Base-by-base conservation (phyloP, 2,888 invertebrate species). In the Sphecodes monilicornis region DNA sequence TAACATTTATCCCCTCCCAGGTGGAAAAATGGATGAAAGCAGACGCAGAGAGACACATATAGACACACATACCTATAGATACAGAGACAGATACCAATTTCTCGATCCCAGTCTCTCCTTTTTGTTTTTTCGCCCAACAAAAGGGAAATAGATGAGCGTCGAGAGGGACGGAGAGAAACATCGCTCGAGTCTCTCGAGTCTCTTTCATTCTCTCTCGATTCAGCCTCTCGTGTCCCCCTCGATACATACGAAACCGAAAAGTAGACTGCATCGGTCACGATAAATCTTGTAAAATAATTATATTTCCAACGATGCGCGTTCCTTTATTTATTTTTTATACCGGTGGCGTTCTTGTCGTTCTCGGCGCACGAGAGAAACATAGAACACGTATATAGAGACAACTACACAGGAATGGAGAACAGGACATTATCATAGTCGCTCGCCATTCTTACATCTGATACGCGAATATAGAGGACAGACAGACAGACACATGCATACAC, bases 281-380 rank as follows among this genome's bases (percentile, higher is more conserved):
- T 89, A 87, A 88, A 87, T 86, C 76, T 88, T 90, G 85, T 87
- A 90, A 76, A 86, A 84, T 86, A 89, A 29, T 60, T 86, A 88
- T 3, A 66, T 66, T 54, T 83, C 73, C 46, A 76, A 88, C 82
- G 73, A 84, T 78, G 84, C 87, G 87, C 86, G 86, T 84, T 86
- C 78, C 77, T 85, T 85, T 85, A 84, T 87, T 84, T 87, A 86
- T 86, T 85, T 80, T 75, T 36, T 70, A 36, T 70, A 32, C 70
- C 73, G 78, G 68, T 76, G 80, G 69, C 73, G 80, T 81, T 86
- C 1, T 75, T 76, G 46, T 85, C 80, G 72, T 82, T 86, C 77
- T 75, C 83, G 70, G 75, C 60, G 36, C 81, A 60, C 73, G 80
- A 81, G 71, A 64, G 36, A 26, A 18, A 18, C 60, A 8, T 60